Evolutionary conservation across 2,888 invertebrate species (phyloP).

Genomic region (Meiosimyza decipiens): DNA sequence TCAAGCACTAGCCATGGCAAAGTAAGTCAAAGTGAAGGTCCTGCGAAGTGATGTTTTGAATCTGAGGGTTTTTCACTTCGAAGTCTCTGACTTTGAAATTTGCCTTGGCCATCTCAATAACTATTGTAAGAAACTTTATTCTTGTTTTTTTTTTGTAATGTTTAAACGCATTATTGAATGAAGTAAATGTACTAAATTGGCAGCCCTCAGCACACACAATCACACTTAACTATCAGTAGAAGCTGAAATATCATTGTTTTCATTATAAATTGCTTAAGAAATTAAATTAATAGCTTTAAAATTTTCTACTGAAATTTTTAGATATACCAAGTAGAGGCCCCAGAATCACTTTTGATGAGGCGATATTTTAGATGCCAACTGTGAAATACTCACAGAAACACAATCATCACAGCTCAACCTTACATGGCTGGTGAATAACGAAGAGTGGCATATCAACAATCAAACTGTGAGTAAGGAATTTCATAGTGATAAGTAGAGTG

Average conservation of each 20-base stretch:
- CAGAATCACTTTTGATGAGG: slow-evolving; percentile 43
- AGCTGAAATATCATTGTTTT: no score
- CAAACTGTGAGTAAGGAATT: slow-evolving; percentile 37
- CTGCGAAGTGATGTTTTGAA: no score
- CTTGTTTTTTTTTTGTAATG: no score
- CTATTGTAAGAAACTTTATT: no score
- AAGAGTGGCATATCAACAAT: slow-evolving; percentile 43
- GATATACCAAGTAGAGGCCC: slow-evolving; percentile 39
- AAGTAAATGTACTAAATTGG: not conserved
- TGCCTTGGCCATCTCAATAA: no score
- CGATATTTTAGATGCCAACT: slow-evolving; percentile 44
- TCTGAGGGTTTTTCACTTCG: no score
- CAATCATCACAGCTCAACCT: slow-evolving; percentile 43
- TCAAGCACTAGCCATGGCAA: no score
- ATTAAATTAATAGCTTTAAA: not conserved
- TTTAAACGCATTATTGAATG: no score
- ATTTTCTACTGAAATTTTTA: not conserved
- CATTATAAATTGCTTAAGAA: no score
- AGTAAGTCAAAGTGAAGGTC: no score
- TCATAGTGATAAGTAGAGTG: not conserved
- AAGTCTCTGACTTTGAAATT: no score
- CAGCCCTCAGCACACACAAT: no score
- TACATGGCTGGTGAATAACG: slow-evolving; percentile 17
- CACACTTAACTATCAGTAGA: not conserved
- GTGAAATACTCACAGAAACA: slow-evolving; percentile 33